Conservation (phyloP, 2,888 invertebrate species). For the Germaria angustata region DNA sequence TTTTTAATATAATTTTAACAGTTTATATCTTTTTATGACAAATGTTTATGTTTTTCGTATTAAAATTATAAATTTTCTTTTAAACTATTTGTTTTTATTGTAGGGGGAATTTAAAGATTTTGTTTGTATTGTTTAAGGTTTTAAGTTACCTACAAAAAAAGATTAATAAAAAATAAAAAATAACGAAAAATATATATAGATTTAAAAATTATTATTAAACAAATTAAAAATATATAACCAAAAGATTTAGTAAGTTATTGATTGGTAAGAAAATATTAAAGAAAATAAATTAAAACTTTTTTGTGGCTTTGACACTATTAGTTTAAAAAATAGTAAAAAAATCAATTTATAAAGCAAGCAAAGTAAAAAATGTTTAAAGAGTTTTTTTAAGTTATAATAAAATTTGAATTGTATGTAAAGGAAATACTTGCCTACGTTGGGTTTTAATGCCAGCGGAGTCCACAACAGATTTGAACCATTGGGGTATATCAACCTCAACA, state of each 20-base stretch:
- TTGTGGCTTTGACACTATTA: slow-evolving; percentile 41
- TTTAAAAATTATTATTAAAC: slow-evolving; percentile 38
- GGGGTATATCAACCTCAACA: slow-evolving; percentile 86
- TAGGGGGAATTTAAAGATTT: slow-evolving; percentile 61
- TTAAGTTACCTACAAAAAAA: slow-evolving; percentile 81
- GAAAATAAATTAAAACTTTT: slow-evolving; percentile 5
- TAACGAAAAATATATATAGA: slow-evolving; percentile 70
- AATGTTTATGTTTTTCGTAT: slow-evolving; percentile 60
- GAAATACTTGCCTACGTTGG: slow-evolving; percentile 77
- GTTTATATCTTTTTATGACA: slow-evolving; percentile 63
- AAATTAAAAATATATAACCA: slow-evolving; percentile 64
- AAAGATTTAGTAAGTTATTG: slow-evolving; percentile 38
- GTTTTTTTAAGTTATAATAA: not conserved
- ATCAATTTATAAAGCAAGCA: slow-evolving; percentile 48
- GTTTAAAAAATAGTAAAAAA: slow-evolving; percentile 14
- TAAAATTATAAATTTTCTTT: slow-evolving; percentile 66
- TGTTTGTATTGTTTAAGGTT: slow-evolving; percentile 71
- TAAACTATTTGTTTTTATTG: slow-evolving; percentile 66
- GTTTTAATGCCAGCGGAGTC: slow-evolving; percentile 80
- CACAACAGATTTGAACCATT: slow-evolving; percentile 89
- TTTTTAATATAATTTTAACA: slow-evolving; percentile 65
- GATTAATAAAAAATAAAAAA: slow-evolving; percentile 76
- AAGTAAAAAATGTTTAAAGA: not conserved
- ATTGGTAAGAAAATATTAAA: slow-evolving; percentile 22
- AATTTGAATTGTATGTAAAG: slow-evolving; percentile 2